Base-by-base conservation (phyloP, 2,888 invertebrate genomes). In the Coleophora deauratella region DNA sequence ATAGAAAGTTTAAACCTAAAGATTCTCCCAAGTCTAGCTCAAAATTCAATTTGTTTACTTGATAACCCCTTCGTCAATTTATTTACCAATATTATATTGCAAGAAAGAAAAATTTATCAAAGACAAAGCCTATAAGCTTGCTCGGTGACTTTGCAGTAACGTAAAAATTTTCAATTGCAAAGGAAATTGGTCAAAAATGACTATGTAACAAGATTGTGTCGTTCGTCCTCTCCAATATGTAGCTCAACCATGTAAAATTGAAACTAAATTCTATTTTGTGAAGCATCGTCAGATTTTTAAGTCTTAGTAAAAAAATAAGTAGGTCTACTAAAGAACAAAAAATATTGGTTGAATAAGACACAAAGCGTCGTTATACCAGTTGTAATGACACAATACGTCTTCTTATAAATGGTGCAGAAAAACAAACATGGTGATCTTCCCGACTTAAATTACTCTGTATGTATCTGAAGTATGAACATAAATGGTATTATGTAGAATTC, bases 101-200 rank as follows among this genome's bases (percentile, higher is more conserved):
- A 12, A 21, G 21, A 3, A 21, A 12, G 27, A 9, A 8, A 36
- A 2, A 35, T 34, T 8, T 13, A 34, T 9, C 9, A 15, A 14
- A 14, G 15, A 14, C 14, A 38, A 32, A 38, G 38, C 38, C 32
- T 33, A 36, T 36, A 28, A 13, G 37, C 21, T 21, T 21, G 6
- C 13, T 9, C 31, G 6, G 21, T 38, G 63, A 61, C 66, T 63
- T 63, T 63, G 61, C 62, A 51, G 59, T 56, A 58, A 51, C 61
- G 57, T 72, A 72, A n/a, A 78, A 72, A 76, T 75, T 78, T 74
- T 71, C 75, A 75, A 75, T 75, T 71, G 61, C 66, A 59, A 61
- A 59, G 64, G 68, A 72, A 77, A 75, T 76, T 73, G 74, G 74
- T 76, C 75, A 73, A 76, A 78, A 78, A 75, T 71, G 68, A 75